Evolutionary conservation across 2,113 vertebrate genomes (phyloP).

Genomic region (Mungos mungo): DNA sequence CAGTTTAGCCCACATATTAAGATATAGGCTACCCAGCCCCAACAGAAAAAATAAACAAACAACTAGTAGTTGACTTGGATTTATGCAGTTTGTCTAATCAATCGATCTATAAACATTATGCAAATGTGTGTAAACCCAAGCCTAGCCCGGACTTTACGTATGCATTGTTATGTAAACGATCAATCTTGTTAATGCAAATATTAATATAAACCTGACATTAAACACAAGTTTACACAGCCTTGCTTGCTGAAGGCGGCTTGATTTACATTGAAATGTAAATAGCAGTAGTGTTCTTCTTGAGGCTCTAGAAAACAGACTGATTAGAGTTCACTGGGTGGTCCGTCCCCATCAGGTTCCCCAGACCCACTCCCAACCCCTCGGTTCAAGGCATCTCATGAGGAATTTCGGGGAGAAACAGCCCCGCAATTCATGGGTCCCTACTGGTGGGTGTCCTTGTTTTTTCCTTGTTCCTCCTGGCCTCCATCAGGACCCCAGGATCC

Average conservation of each 20-base stretch:
- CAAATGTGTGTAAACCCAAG: conserved; percentile 76
- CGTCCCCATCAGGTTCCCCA: background rate
- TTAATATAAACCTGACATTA: conserved; percentile 83
- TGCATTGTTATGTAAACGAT: conserved; percentile 80
- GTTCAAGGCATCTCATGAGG: background rate
- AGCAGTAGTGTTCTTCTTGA: conserved; percentile 41
- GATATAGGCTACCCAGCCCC: conserved; percentile 67
- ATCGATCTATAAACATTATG: conserved; percentile 79
- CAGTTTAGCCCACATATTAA: conserved; percentile 72
- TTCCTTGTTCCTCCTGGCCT: background rate
- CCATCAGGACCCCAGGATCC: background rate
- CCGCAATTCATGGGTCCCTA: background rate
- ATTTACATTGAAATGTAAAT: conserved; percentile 74
- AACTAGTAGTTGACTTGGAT: conserved; percentile 70
- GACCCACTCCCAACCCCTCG: background rate
- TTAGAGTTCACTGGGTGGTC: background rate
- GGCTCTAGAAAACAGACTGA: conserved; percentile 42
- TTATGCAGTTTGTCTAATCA: conserved; percentile 74
- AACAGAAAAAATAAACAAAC: conserved; percentile 69
- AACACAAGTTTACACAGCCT: conserved; percentile 77
- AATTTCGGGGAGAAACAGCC: background rate
- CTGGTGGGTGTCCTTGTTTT: background rate
- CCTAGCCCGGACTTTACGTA: conserved; percentile 70
- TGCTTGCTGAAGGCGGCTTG: conserved; percentile 54
- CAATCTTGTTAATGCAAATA: conserved; percentile 81